A percentile compares a stretch with the other conserved stretches of the same genome.
These are phyloP conservation scores for Zaprionus camerounensis DNA, from an alignment of 1,140 invertebrate species.

Conservation along the genomic window DNA sequence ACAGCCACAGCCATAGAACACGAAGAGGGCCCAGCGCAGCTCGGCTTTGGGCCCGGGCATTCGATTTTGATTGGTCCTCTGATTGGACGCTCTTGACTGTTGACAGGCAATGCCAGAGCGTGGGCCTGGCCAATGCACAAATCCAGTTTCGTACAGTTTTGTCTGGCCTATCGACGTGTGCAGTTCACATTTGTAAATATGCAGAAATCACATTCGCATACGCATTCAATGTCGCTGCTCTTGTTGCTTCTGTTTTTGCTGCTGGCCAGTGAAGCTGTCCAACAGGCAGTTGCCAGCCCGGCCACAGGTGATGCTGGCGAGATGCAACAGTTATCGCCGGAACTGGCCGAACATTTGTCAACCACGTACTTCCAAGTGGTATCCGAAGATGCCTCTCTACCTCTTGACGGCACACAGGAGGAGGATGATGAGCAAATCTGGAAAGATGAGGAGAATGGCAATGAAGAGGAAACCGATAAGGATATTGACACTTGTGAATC, in stretches of 20 bases:
- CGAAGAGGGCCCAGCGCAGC: background rate
- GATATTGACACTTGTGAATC: background rate
- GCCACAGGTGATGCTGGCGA: background rate
- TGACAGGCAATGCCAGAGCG: background rate
- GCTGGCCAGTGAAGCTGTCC: background rate
- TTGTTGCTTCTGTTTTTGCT: background rate
- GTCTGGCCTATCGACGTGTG: conserved; percentile 9
- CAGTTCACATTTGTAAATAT: conserved; percentile 3
- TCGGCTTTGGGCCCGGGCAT: conserved; percentile 1
- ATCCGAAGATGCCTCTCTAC: background rate
- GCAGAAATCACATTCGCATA: background rate
- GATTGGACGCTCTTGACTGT: conserved; percentile 1
- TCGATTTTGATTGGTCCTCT: conserved; percentile 5
- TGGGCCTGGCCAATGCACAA: background rate
- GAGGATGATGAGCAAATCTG: background rate
- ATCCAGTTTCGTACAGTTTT: background rate
- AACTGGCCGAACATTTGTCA: background rate
- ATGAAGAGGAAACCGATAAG: background rate
- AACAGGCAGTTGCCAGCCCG: background rate
- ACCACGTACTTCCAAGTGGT: background rate
- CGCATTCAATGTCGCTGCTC: background rate
- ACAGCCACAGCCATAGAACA: background rate
- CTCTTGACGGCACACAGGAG: background rate
- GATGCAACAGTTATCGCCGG: background rate
- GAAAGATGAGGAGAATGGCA: background rate